Conservation (phyloP, 2,888 invertebrate species). For the Asteroscopus sphinx region DNA sequence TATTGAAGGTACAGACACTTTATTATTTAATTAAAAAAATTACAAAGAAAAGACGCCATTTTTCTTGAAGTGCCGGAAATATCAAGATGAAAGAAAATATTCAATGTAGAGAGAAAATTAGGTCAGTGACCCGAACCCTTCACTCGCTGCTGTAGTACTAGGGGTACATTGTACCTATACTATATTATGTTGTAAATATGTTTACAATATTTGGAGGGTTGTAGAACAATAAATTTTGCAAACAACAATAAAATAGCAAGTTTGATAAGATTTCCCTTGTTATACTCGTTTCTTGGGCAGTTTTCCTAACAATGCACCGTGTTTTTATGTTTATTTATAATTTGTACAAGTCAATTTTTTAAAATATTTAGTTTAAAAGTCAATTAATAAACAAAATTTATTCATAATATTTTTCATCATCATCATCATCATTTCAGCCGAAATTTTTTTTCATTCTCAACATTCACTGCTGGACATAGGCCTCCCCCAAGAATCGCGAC, state of each 20-base stretch:
- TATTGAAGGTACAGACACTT: too few species aligned
- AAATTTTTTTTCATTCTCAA: too few species aligned
- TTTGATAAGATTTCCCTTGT: background rate
- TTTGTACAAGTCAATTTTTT: background rate
- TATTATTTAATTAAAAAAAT: conserved; percentile 6
- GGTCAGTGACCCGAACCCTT: conserved; percentile 51
- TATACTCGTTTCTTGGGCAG: too few species aligned
- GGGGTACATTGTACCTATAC: background rate
- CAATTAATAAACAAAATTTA: too few species aligned
- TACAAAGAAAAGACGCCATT: background rate
- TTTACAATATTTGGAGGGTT: conserved; percentile 20
- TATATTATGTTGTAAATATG: conserved; percentile 1
- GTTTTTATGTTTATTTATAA: too few species aligned
- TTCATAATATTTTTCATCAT: too few species aligned
- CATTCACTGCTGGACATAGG: too few species aligned
- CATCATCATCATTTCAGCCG: too few species aligned
- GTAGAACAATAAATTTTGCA: conserved; percentile 15
- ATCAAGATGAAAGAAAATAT: conserved; percentile 30
- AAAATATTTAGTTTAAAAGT: too few species aligned
- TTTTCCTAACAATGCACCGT: background rate
- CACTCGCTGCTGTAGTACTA: conserved; percentile 3
- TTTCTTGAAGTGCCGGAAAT: conserved; percentile 24
- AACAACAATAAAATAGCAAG: background rate
- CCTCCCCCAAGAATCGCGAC: too few species aligned
- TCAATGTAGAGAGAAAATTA: conserved; percentile 31